Percentiles rank a stretch among this genome's conserved stretches.
These are phyloP conservation scores for Halictus ligatus DNA, from an alignment of 2,888 invertebrate species.

Conservation along the genomic window DNA sequence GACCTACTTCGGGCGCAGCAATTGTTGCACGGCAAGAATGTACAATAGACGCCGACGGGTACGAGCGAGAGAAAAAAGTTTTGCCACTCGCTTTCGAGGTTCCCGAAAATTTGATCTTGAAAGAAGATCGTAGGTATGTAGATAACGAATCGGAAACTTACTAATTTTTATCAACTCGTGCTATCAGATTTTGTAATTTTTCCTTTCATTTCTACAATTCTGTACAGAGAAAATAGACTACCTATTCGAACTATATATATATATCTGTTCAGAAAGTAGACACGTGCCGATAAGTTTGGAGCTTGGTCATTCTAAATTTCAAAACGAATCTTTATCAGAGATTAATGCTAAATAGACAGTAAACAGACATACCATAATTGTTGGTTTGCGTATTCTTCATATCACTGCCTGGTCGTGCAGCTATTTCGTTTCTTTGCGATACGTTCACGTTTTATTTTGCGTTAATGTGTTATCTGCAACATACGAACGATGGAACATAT, in stretches of 20 bases:
- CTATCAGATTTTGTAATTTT: neutral
- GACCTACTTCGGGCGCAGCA: slow-evolving; percentile 32
- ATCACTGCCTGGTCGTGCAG: slow-evolving; percentile 73
- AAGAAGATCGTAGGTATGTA: no score
- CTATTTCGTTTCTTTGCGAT: slow-evolving; percentile 50
- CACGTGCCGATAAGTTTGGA: no score
- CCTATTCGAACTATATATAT: neutral
- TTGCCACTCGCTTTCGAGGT: neutral
- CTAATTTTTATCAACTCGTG: neutral
- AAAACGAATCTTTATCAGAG: neutral
- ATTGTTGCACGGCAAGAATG: neutral
- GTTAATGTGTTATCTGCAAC: slow-evolving; percentile 70
- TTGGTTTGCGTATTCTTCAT: slow-evolving; percentile 80
- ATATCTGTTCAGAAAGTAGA: neutral
- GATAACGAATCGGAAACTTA: neutral
- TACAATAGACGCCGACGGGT: neutral
- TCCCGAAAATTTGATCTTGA: neutral
- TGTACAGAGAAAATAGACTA: neutral
- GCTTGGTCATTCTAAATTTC: neutral
- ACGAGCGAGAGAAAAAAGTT: neutral
- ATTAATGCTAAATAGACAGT: slow-evolving; percentile 31
- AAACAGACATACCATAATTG: slow-evolving; percentile 77
- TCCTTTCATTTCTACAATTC: neutral
- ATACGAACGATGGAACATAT: slow-evolving; percentile 58
- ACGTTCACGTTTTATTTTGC: slow-evolving; percentile 44